Evolutionary conservation across 2,888 invertebrate genomes (phyloP), one percentile per base, ranked within the genome.

Genomic region (Alviniconcha strummeri): DNA sequence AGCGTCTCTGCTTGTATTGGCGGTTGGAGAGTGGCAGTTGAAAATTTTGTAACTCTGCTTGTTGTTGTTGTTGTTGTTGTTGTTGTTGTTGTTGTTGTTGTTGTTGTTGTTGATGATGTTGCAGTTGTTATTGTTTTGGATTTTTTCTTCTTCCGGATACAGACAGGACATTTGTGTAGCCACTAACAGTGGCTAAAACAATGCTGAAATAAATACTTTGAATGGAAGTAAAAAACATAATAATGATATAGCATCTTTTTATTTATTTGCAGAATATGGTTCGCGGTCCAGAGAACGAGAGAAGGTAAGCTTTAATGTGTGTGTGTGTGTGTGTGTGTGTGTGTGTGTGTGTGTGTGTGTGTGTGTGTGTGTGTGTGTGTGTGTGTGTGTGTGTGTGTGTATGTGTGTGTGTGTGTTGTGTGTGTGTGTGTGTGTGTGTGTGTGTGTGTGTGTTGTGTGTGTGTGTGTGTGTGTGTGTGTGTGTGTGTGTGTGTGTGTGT

Each of bases 181-280:
- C 64, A 64, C 15, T 13, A 64, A 64, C 64, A 64, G 64, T 64
- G 64, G 36, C 36, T 36, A 36, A 36, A 36, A 36, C 36, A 36
- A 36, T 36, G 36, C 36, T 36, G 36, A 36, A 36, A 0, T 36
- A 36, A 36, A 36, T 36, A 36, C 36, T 36, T 36, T 36, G 36
- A 36, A 36, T 36, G 36, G 36, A 36, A 36, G 36, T 36, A 36
- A 36, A 36, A 36, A 36, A 3, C 36, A 36, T 36, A 36, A 36
- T 36, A 36, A 36, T 36, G 0, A 36, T 36, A 36, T 36, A 36
- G 36, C 36, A 36, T 36, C 36, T 69, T 69, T 17, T n/a, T 54
- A 5, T 74, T 52, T 74, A n/a, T 74, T 74, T 74, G 7, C 74
- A 74, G 74, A 74, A 74, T n/a, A 74, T 74, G 74, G 74, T 74